Conservation (phyloP, 2,113 vertebrate genomes). For the Nesoenas mayeri region DNA sequence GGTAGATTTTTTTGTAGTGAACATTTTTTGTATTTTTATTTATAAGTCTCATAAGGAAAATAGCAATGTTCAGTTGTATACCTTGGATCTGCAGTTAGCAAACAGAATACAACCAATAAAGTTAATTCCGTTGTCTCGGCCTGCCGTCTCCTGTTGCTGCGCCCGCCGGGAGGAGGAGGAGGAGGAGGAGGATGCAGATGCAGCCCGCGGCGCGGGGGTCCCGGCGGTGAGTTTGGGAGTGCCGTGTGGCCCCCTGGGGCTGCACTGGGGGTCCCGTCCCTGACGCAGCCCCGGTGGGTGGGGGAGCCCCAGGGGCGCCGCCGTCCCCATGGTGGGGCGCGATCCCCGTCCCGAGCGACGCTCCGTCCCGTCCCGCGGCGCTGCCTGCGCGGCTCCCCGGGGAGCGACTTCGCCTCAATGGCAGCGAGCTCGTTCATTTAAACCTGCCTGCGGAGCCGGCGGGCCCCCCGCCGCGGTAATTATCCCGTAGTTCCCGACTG, state of each 20-base stretch:
- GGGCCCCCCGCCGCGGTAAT: conserved; percentile 77
- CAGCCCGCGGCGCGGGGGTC: neutral
- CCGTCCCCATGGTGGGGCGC: no score
- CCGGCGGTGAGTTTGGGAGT: neutral
- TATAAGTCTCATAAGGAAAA: conserved; percentile 97
- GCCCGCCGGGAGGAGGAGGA: neutral
- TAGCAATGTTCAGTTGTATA: conserved; percentile 97
- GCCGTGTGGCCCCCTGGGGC: no score
- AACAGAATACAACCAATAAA: conserved; percentile 80
- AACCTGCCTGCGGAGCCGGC: conserved; percentile 76
- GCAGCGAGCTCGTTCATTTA: conserved; percentile 78
- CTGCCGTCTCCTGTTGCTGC: neutral
- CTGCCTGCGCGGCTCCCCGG: neutral
- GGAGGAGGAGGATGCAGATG: neutral
- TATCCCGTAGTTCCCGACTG: conserved; percentile 79
- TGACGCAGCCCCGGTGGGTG: rapidly evolving
- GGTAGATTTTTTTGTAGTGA: conserved; percentile 98
- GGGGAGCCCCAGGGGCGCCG: neutral
- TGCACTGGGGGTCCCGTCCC: neutral
- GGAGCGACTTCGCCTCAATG: conserved; percentile 68
- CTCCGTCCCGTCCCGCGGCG: no score
- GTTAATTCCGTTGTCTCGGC: conserved; percentile 81
- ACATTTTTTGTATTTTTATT: conserved; percentile 98
- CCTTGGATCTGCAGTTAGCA: conserved; percentile 98
- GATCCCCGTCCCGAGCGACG: no score